phyloP scores from a whole-genome alignment of 1,140 invertebrate species.

The Drosophila pandora region DNA sequence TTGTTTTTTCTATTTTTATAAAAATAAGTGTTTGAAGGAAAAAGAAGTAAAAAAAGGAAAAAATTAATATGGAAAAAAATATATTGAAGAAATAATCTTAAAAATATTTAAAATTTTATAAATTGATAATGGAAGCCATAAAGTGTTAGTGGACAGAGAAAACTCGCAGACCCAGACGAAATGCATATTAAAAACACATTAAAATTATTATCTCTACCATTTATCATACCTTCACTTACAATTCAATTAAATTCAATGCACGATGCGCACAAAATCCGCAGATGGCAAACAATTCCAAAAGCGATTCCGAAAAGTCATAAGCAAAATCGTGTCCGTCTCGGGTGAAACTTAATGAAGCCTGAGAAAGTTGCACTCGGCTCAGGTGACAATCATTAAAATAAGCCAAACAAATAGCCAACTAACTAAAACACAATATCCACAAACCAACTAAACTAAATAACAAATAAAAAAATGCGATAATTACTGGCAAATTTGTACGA shows the following conservation, averaged over 20 bases:
- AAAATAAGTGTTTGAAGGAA: slow-evolving; percentile 1
- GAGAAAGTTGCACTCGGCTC: slow-evolving; percentile 69
- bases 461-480: slow-evolving; percentile 63
- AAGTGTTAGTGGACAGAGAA: not conserved
- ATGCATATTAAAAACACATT: slow-evolving; percentile 30
- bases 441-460: slow-evolving; percentile 11
- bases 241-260: slow-evolving; percentile 76
- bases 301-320: slow-evolving; percentile 72
- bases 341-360: slow-evolving; percentile 79
- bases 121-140: not conserved
- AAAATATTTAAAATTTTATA: not conserved
- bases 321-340: slow-evolving; percentile 67
- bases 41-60: not conserved
- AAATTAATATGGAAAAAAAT: not conserved
- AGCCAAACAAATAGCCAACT: slow-evolving; percentile 36
- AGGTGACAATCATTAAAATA: slow-evolving; percentile 70
- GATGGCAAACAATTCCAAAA: slow-evolving; percentile 68
- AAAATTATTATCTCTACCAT: slow-evolving; percentile 25
- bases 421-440: slow-evolving; percentile 42
- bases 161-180: slow-evolving; percentile 12
- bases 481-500: slow-evolving; percentile 72
- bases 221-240: slow-evolving; percentile 49
- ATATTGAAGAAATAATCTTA: not conserved
- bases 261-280: slow-evolving; percentile 56
- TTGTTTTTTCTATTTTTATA: slow-evolving; percentile 49